Evolutionary conservation across 2,113 vertebrate genomes (phyloP).

Genomic region (Lamprologus tigripictilis): DNA sequence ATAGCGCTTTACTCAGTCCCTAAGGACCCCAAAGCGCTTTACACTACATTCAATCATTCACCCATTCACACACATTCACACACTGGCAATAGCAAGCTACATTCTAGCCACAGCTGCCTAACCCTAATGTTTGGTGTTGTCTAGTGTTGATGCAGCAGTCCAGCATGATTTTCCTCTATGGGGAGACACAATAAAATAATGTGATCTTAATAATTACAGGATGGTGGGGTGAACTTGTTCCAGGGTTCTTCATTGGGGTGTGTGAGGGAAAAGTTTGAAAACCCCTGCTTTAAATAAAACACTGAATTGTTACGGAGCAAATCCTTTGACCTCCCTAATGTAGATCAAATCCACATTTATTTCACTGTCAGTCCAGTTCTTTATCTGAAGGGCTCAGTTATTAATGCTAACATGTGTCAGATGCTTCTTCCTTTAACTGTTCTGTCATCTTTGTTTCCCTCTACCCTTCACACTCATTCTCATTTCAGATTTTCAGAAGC

Average conservation of each 20-base stretch:
- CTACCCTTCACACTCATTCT: background rate
- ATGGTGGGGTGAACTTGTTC: background rate
- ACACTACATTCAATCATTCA: too few species aligned
- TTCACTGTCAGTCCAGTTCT: background rate
- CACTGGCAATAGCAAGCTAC: too few species aligned
- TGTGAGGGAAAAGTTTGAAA: background rate
- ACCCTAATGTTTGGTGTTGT: background rate
- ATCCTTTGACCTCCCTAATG: background rate
- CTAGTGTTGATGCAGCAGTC: background rate
- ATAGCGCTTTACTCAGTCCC: too few species aligned
- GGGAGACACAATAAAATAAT: background rate
- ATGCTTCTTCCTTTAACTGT: background rate
- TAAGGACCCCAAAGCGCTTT: too few species aligned
- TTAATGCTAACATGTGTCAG: background rate
- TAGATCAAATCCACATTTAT: background rate
- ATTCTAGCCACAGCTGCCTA: too few species aligned
- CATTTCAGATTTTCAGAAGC: background rate
- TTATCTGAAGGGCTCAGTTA: slow-evolving; percentile 21
- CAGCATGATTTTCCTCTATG: background rate
- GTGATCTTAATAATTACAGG: background rate
- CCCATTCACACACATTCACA: too few species aligned
- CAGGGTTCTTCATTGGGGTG: background rate
- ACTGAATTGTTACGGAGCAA: background rate
- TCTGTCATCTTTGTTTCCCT: background rate
- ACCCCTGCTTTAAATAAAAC: background rate